These are phyloP conservation scores for Zoanthus sociatus DNA, from an alignment of 92 coral and sea anemone genomes.

Conservation along the genomic window DNA sequence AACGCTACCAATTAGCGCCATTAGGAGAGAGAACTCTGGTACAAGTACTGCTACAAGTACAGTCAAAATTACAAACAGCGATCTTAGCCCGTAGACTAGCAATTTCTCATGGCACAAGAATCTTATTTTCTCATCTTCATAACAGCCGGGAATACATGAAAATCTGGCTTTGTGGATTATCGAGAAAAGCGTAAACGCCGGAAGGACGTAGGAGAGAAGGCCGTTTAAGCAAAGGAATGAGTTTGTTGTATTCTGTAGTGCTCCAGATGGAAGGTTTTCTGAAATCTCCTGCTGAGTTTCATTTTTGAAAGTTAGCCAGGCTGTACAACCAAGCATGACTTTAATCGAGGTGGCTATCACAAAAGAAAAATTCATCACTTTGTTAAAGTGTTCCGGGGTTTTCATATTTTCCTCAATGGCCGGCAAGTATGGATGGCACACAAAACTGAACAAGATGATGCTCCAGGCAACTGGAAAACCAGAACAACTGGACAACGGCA, in stretches of 20 bases:
- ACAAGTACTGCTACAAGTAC: constrained; percentile 79
- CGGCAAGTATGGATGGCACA: constrained; percentile 93
- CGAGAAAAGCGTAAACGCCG: constrained; percentile 88
- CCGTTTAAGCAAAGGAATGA: constrained; percentile 95
- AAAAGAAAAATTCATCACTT: constrained; percentile 94
- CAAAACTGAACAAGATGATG: constrained; percentile 94
- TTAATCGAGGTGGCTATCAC: constrained; percentile 79
- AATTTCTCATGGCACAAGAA: constrained; percentile 80
- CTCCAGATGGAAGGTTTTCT: constrained; percentile 94
- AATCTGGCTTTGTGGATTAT: constrained; percentile 86
- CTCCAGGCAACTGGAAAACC: constrained; percentile 99
- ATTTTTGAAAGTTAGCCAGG: constrained; percentile 88
- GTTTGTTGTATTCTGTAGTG: constrained; percentile 89
- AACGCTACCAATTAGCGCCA: constrained; percentile 96
- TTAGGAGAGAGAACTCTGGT: constrained; percentile 93
- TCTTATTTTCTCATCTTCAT: constrained; percentile 78
- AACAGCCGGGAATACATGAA: constrained; percentile 84
- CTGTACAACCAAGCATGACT: constrained; percentile 81
- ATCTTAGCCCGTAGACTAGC: constrained; percentile 76
- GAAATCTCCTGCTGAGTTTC: constrained; percentile 95
- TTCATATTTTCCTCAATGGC: constrained; percentile 95
- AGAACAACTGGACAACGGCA: constrained; percentile 87
- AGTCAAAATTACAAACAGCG: constrained; percentile 81
- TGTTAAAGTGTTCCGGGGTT: constrained; percentile 83
- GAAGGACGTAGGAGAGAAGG: constrained; percentile 91